phyloP scores from a whole-genome alignment of 2,888 invertebrate species.

The Plusia festucae region DNA sequence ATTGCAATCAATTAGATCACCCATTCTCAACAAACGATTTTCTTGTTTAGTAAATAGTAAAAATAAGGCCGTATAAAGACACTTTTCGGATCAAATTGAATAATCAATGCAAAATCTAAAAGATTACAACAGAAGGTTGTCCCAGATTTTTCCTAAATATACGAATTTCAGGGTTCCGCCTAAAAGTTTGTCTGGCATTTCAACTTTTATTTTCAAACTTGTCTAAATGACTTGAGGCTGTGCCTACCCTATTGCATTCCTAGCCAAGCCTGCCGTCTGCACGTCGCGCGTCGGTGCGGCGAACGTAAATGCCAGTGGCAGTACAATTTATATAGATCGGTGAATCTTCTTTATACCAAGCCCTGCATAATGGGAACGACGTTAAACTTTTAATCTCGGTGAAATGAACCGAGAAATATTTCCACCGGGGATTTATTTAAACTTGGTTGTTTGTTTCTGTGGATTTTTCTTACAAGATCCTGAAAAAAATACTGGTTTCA shows the following conservation, averaged over 20 bases:
- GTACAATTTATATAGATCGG: conserved; percentile 13
- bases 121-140: too few species aligned
- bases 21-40: too few species aligned
- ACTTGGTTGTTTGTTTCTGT: not conserved
- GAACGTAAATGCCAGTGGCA: conserved; percentile 21
- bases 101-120: too few species aligned
- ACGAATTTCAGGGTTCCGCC: not conserved
- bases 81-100: too few species aligned
- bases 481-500: not conserved
- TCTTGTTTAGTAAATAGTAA: too few species aligned
- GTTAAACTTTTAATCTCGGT: conserved; percentile 1
- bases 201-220: not conserved
- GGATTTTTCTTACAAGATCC: not conserved
- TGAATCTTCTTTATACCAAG: conserved; percentile 20
- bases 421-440: not conserved
- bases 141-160: not conserved
- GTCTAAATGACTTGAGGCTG: conserved; percentile 9
- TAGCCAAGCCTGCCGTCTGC: conserved; percentile 7
- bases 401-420: not conserved
- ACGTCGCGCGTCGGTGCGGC: conserved; percentile 21
- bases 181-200: not conserved
- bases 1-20: too few species aligned
- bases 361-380: conserved; percentile 11
- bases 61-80: too few species aligned
- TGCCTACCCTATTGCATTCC: conserved; percentile 39